Conservation (phyloP, 2,113 vertebrate genomes). For the Apistogramma diplotaenia region DNA sequence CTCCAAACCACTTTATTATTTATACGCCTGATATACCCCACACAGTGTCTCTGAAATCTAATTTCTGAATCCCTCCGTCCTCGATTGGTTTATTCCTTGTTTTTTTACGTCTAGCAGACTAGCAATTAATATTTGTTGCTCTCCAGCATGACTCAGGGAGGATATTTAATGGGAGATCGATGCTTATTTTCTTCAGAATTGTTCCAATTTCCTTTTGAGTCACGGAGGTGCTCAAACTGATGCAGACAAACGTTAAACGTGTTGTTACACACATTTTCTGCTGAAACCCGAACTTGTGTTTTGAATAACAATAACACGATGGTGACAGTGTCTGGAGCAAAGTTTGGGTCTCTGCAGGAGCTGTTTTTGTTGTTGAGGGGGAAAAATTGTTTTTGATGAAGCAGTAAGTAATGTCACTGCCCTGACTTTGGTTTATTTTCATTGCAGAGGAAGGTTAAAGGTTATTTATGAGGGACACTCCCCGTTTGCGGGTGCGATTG, state of each 20-base stretch:
- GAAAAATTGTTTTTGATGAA: not conserved
- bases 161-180: constrained; percentile 69
- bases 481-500: not conserved
- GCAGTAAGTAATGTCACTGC: not conserved
- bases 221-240: constrained; percentile 56
- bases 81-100: constrained; percentile 11
- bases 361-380: not conserved
- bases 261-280: constrained; percentile 26
- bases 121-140: constrained; percentile 61
- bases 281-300: constrained; percentile 13
- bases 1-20: not conserved
- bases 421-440: not conserved
- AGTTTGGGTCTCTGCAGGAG: not conserved
- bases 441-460: not conserved
- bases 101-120: constrained; percentile 38
- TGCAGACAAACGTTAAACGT: constrained; percentile 25
- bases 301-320: not conserved
- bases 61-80: not conserved
- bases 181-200: constrained; percentile 68
- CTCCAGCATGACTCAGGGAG: constrained; percentile 45
- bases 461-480: not conserved
- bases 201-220: constrained; percentile 70
- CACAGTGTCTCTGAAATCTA: not conserved
- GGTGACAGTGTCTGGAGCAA: not conserved
- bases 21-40: not conserved